These are phyloP conservation scores for Myotis yumanensis DNA, from an alignment of 2,113 vertebrate genomes.

Conservation along the genomic window DNA sequence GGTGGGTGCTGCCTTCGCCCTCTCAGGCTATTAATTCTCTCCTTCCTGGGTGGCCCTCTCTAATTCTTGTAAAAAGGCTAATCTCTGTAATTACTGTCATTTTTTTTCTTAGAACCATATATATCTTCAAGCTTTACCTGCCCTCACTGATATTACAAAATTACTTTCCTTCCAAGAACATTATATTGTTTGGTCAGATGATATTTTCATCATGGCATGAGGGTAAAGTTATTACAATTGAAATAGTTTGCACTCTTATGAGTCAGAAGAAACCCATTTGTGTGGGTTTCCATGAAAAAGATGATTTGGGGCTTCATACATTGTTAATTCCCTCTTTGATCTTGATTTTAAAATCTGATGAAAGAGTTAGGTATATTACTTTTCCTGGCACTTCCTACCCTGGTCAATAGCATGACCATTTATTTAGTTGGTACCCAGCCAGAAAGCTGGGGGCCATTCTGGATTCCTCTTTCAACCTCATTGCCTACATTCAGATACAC, in stretches of 20 bases:
- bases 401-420: neutral
- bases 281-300: neutral
- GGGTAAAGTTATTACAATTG: neutral
- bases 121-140: constrained; percentile 24
- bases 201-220: constrained; percentile 11
- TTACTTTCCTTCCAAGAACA: neutral
- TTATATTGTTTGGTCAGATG: neutral
- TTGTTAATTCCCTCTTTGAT: constrained; percentile 50
- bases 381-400: neutral
- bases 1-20: neutral
- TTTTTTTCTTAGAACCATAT: neutral
- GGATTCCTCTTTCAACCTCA: neutral
- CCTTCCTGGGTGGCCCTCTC: neutral
- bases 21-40: constrained; percentile 28
- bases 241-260: constrained; percentile 24
- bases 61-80: constrained; percentile 40
- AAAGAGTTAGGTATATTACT: neutral
- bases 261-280: neutral
- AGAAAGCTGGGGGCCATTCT: neutral
- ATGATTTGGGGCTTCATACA: neutral
- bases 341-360: constrained; percentile 41
- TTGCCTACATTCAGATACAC: neutral
- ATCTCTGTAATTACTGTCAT: constrained; percentile 7
- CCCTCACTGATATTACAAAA: neutral
- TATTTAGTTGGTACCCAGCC: constrained; percentile 4